Conservation (phyloP, 2,797 vertebrate species). For the Lacerta agilis region DNA sequence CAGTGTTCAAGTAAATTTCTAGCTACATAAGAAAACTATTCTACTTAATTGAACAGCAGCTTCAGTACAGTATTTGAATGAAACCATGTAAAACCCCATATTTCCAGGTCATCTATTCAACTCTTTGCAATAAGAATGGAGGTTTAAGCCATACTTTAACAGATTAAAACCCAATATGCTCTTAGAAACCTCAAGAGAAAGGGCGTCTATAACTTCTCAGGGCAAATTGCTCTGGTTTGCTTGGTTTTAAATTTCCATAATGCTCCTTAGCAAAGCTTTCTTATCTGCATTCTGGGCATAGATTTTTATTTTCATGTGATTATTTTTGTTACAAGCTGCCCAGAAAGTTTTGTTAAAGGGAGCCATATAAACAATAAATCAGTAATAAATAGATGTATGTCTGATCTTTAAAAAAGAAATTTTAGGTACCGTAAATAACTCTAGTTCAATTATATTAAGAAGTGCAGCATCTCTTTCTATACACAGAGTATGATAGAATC, state of each 20-base stretch:
- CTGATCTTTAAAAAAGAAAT: neutral
- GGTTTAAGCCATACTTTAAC: neutral
- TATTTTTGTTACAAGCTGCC: too few relatives aligned
- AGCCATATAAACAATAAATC: too few relatives aligned
- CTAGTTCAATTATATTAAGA: neutral
- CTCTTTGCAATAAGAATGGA: neutral
- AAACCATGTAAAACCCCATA: neutral
- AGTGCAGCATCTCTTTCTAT: too few relatives aligned
- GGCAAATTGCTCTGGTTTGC: too few relatives aligned
- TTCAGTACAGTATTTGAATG: neutral
- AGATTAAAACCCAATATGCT: neutral
- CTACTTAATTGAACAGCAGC: neutral
- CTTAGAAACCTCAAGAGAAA: neutral
- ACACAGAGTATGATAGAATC: too few relatives aligned
- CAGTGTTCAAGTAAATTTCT: neutral
- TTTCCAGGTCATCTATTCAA: neutral
- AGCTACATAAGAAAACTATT: neutral
- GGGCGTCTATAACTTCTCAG: neutral
- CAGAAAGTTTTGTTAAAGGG: too few relatives aligned
- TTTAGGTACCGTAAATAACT: neutral
- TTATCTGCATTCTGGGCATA: too few relatives aligned
- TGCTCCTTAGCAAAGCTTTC: too few relatives aligned
- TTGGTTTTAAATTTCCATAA: too few relatives aligned
- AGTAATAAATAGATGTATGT: too few relatives aligned
- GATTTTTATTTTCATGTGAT: too few relatives aligned